phyloP scores from a whole-genome alignment of 2,888 invertebrate genomes.

The Hypolimnas misippus region DNA sequence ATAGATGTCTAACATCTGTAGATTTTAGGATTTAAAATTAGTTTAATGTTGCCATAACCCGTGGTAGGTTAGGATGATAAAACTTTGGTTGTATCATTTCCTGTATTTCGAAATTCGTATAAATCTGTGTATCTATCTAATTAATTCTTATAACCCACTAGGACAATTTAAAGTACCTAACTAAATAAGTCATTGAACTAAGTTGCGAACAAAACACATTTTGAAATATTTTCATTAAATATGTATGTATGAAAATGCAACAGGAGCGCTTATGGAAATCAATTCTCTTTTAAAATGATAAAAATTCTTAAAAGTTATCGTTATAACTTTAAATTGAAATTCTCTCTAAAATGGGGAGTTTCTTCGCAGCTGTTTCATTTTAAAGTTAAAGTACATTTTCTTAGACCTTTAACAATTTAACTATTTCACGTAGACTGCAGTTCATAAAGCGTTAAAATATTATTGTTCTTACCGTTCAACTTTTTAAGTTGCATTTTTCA shows the following conservation, averaged over 20 bases:
- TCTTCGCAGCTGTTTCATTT: slow-evolving; percentile 13
- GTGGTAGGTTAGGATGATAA: no score
- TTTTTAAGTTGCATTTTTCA: background rate
- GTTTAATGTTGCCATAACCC: no score
- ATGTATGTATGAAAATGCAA: background rate
- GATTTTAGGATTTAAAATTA: no score
- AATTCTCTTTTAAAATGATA: background rate
- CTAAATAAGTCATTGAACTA: background rate
- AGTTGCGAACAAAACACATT: no score
- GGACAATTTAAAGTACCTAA: no score
- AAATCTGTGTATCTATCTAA: no score
- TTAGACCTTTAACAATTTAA: slow-evolving; percentile 8
- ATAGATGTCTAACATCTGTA: no score
- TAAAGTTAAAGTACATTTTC: slow-evolving; percentile 13
- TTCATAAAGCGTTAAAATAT: slow-evolving; percentile 12
- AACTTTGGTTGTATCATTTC: no score
- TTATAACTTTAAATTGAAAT: background rate
- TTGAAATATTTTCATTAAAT: no score
- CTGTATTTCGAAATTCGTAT: no score
- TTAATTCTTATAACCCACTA: no score
- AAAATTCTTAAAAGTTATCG: background rate
- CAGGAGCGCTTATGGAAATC: background rate
- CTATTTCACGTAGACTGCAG: slow-evolving; percentile 10
- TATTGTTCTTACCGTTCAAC: background rate
- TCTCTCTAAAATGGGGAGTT: slow-evolving; percentile 6